Evolutionary conservation across 2,113 vertebrate species (phyloP).

Genomic region (Galemys pyrenaicus): DNA sequence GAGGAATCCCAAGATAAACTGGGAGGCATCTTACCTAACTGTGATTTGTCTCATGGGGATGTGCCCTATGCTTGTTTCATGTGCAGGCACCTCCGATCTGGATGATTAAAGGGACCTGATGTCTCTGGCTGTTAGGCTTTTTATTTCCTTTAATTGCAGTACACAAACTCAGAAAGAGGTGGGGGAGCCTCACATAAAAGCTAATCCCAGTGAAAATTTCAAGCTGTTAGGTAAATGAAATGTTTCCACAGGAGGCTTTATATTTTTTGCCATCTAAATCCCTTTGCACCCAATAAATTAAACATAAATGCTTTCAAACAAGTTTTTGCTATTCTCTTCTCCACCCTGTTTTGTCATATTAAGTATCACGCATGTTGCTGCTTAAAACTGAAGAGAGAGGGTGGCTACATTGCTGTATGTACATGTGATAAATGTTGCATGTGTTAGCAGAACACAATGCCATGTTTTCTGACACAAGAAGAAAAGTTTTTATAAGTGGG

Average conservation of each 20-base stretch:
- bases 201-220: conserved; percentile 62
- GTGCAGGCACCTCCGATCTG: background rate
- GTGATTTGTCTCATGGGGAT: background rate
- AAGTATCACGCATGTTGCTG: background rate
- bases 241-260: conserved; percentile 61
- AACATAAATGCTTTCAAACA: conserved; percentile 72
- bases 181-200: background rate
- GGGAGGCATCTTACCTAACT: background rate
- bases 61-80: background rate
- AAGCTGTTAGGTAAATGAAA: conserved; percentile 77
- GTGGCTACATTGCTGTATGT: background rate
- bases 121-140: conserved; percentile 63
- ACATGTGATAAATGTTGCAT: background rate
- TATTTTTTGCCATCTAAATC: conserved; percentile 46
- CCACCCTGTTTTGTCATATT: background rate
- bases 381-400: background rate
- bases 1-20: background rate
- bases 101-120: conserved; percentile 58
- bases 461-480: background rate
- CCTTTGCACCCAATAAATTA: conserved; percentile 66
- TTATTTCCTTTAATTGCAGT: conserved; percentile 69
- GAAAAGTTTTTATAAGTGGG: background rate
- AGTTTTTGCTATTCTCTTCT: conserved; percentile 44
- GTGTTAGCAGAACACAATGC: background rate
- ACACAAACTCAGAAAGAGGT: background rate